These are phyloP conservation scores for Lasius platythorax DNA, from an alignment of 2,888 invertebrate species.

Conservation along the genomic window DNA sequence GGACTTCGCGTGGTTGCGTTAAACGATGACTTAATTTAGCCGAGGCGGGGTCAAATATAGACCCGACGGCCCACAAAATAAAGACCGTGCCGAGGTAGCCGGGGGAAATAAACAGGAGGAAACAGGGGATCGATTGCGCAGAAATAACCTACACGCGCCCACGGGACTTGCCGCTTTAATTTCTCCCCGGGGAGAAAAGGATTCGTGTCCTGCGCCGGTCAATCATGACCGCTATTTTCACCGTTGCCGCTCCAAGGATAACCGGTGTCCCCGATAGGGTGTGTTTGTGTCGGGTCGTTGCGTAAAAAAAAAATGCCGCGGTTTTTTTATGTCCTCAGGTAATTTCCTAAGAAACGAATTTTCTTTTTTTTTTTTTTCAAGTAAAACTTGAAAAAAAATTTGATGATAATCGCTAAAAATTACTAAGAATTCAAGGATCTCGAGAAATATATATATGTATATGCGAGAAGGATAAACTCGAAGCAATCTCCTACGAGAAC, in stretches of 20 bases:
- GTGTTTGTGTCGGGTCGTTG: neutral
- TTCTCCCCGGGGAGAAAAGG: conserved; percentile 1
- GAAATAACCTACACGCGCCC: conserved; percentile 40
- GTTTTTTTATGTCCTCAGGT: neutral
- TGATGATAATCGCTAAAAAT: neutral
- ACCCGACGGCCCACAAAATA: neutral
- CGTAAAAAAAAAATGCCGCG: neutral
- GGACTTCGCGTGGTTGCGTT: conserved; percentile 12
- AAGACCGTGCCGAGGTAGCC: neutral
- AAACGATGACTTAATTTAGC: conserved; percentile 47
- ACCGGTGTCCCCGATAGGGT: neutral
- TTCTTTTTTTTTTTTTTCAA: neutral
- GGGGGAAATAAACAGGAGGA: conserved; percentile 27
- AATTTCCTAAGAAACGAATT: neutral
- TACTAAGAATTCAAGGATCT: neutral
- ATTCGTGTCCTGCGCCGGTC: conserved; percentile 29
- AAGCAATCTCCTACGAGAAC: neutral
- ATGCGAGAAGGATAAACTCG: neutral
- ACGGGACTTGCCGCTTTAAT: conserved; percentile 43
- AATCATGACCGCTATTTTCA: conserved; percentile 28
- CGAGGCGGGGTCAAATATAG: conserved; percentile 30
- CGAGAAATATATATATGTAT: neutral
- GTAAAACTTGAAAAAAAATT: neutral
- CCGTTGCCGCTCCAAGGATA: neutral
- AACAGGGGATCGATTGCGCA: conserved; percentile 40